phyloP scores from a whole-genome alignment of 2,797 vertebrate species.

The Acanthopagrus latus region DNA sequence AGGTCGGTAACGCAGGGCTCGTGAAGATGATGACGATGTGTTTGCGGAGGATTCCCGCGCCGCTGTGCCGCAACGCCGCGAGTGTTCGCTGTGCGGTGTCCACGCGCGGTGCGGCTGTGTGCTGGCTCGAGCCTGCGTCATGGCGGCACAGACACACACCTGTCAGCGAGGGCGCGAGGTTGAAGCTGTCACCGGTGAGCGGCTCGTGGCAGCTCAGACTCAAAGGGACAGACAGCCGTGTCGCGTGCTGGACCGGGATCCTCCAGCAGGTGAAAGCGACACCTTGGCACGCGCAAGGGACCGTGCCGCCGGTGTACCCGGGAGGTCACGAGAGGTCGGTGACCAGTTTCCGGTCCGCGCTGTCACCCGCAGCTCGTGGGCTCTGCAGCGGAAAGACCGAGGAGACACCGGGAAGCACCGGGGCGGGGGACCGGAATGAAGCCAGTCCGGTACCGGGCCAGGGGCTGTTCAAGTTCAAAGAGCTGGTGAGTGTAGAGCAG shows the following conservation, averaged over 20 bases:
- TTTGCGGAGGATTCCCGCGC: constrained; percentile 51
- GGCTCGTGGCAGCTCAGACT: neutral
- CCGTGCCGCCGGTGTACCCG: neutral
- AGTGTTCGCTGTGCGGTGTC: constrained; percentile 40
- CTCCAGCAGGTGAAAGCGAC: neutral
- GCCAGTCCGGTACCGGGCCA: constrained; percentile 62
- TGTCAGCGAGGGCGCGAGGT: constrained; percentile 20
- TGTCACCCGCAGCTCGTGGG: constrained; percentile 34
- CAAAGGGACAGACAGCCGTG: constrained; percentile 7
- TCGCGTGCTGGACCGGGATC: constrained; percentile 21
- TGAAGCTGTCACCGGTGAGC: neutral
- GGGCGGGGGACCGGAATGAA: constrained; percentile 12
- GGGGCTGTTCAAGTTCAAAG: constrained; percentile 85
- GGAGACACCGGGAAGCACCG: constrained; percentile 5
- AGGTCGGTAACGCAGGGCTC: constrained; percentile 42
- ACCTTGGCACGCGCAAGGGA: neutral
- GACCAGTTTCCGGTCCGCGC: constrained; percentile 9
- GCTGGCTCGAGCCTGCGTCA: constrained; percentile 39
- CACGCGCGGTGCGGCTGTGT: constrained; percentile 43
- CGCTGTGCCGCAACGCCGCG: constrained; percentile 44
- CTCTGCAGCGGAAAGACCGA: constrained; percentile 57
- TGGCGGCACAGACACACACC: constrained; percentile 62
- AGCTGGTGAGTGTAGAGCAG: constrained; percentile 79
- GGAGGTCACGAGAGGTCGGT: constrained; percentile 52
- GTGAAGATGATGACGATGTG: constrained; percentile 63